Base-by-base conservation (phyloP, 2,888 invertebrate genomes). In the Drosophila prostipennis region DNA sequence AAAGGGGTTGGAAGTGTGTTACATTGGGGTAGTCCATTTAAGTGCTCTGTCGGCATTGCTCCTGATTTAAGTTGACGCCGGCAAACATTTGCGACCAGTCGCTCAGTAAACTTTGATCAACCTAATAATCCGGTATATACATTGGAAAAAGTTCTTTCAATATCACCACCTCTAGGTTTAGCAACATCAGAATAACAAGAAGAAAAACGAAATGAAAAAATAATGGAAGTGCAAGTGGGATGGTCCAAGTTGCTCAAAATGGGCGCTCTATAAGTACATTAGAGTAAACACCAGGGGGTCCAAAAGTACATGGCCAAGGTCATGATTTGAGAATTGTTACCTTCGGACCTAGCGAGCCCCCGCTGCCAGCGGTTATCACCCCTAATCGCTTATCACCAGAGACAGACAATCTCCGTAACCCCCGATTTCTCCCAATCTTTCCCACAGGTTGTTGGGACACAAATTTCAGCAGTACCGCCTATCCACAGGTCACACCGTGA, bases 391-490 rank as follows among this genome's bases (percentile, higher is more conserved):
- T 6, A 8, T 8, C 51, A 29, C 26, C 0, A 2, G n/a, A 5
- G 36, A 36, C 36, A 23, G 26, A 7, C 14, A 16, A 26, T 19
- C 23, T 46, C 34, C 23, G 0, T 14, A 32, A 29, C 13, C 23
- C 29, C 32, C 13, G 19, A 16, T 23, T 36, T 8, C 14, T 6
- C 10, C 11, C 39, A 34, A 54, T 13, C 40, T 40, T 6, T 6
- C 14, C n/a, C n/a, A n/a, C 54, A 90, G 90, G 65, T 46, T 86
- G 11, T 61, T 87, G 11, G 71, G 79, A 0, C 82, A 90, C 54
- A 89, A 86, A 64, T 42, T 88, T 10, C 80, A 87, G 48, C 90
- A 91, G 39, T 79, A 77, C 29, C 79, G 79, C 1, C 60, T 89
- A 43, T 67, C 86, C 40, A 91, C 90, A 7, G 85, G 67, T 16